phyloP scores from a whole-genome alignment of 2,113 vertebrate species.

The Rissa tridactyla region DNA sequence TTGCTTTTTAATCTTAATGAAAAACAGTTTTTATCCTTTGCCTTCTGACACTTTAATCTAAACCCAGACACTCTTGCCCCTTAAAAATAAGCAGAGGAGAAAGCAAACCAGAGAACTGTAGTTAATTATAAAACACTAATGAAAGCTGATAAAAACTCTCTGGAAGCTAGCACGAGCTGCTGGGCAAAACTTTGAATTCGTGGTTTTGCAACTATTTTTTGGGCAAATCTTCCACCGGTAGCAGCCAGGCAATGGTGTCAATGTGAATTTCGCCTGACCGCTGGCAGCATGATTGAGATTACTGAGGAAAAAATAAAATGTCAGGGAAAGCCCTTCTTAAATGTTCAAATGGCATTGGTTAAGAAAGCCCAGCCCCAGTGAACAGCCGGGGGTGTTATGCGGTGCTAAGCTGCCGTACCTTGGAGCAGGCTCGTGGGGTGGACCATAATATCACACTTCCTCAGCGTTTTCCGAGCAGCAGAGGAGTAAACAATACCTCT shows the following conservation, averaged over 20 bases:
- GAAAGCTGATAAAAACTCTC: neutral
- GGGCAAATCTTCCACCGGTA: neutral
- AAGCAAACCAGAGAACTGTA: neutral
- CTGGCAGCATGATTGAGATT: neutral
- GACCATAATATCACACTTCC: slow-evolving; percentile 4
- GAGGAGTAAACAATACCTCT: slow-evolving; percentile 31
- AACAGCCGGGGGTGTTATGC: neutral
- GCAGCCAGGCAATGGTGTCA: neutral
- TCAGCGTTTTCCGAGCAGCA: neutral
- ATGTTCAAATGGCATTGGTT: neutral
- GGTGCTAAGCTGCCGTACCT: neutral
- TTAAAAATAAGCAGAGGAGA: neutral
- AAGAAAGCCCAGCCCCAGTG: neutral
- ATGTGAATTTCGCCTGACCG: neutral
- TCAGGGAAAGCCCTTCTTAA: neutral
- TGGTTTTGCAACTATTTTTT: neutral
- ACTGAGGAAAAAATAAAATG: neutral
- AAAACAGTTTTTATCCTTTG: neutral
- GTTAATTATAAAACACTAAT: neutral
- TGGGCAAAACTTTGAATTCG: neutral
- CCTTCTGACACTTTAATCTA: neutral
- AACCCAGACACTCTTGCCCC: neutral
- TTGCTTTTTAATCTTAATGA: neutral
- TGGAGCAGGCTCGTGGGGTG: neutral
- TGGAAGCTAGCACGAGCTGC: neutral